Evolutionary conservation across 2,888 invertebrate genomes (phyloP), one percentile per base, ranked within the genome.

Genomic region (Fragum sueziense): DNA sequence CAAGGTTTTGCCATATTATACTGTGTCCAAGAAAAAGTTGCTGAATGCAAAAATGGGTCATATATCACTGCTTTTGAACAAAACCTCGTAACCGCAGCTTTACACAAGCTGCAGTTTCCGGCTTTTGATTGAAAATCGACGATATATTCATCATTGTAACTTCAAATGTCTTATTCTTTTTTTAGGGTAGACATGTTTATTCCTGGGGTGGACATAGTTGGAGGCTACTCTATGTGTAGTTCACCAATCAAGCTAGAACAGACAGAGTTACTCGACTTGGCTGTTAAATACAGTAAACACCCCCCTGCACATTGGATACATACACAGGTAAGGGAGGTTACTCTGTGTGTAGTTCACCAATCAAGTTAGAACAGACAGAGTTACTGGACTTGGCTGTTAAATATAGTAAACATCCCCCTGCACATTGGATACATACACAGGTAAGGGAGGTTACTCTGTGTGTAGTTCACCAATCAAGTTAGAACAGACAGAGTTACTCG

Each of bases 191-290:
- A 94, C 85, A 90, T 93, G 76, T 91, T 91, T 84, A 92, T 93
- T 27, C 93, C 94, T 17, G 91, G 90, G 29, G 82, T 93, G 22
- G 87, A 90, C 9, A 90, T 87, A 62, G 92, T 94, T 20, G 93
- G 93, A 29, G 94, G 94, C 2, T 94, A 91, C 83, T 94, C 94
- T 7, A 93, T 94, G 90, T 92, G 90, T 69, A 93, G 93, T 2
- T 87, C 92, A 68, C 93, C 94, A 3, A 70, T 84, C 25, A 86
- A 90, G 34, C 86, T 94, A 20, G 76, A 77, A 20, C 85, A 89
- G 3, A 80, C 87, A 34, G 74, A 83, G 14, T 70, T 77, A 29
- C 68, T 94, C 27, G 88, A 92, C 25, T 85, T 94, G 31, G 93
- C 94, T 68, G 89, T 94, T 0, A 94, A 94, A 84, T 90, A 88